Base-by-base conservation (phyloP, 2,888 invertebrate species). In the Acheta domesticus region DNA sequence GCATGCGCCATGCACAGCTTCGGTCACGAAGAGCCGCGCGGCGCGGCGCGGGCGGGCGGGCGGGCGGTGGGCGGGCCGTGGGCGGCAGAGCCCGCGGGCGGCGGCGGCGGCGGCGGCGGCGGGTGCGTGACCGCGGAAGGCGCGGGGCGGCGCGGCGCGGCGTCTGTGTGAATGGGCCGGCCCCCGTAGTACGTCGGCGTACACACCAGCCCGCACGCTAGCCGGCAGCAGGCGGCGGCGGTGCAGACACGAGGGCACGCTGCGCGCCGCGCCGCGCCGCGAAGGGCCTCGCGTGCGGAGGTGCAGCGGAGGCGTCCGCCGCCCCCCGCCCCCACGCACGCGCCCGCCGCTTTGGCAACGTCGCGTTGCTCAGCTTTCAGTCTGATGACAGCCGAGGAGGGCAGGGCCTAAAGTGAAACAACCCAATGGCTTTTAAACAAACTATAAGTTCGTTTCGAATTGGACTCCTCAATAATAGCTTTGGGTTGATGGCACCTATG, bases 181-280 rank as follows among this genome's bases (percentile, higher is more conserved):
- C 4, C n/a, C n/a, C 14, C 62, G 62, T 62, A 62, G 4, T 62
- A 62, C 62, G 62, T 19, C 62, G 8, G 62, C 62, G 62, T 62
- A 62, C 62, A 62, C 62, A 62, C 62, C 62, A 62, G 62, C 62
- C 62, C n/a, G 62, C 62, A 62, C 62, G 62, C 62, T 62, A 62
- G 62, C 16, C 14, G 62, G 62, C 62, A 8, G 36, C 36, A 5
- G 36, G 36, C 36, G 36, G 36, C 36, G 62, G 1, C 19, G 11
- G 16, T 4, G 62, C 62, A 62, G 62, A 11, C 62, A 62, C 62
- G 62, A 62, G 62, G 62, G 36, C 36, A 5, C 36, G 36, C 36
- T n/a, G n/a, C 36, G 36, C 8, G 36, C 36, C 36, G 8, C 1
- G 4, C 62, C 12, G 62, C 62, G 62, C 8, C 62, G 62, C 62